These are phyloP conservation scores for Enhydra lutris DNA, from an alignment of 2,113 vertebrate species.

Conservation along the genomic window DNA sequence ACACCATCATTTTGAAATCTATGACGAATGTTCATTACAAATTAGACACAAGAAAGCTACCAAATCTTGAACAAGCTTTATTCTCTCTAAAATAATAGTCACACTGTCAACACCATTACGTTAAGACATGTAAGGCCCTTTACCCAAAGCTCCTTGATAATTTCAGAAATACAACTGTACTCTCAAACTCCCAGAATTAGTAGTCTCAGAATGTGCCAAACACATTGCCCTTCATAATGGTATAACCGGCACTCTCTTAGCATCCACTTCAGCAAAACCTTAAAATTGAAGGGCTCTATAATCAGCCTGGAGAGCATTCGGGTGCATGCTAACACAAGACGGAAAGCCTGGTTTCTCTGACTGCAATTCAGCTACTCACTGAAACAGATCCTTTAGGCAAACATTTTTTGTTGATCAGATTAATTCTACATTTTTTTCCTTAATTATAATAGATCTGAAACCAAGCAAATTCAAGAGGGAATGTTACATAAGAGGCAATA, in stretches of 20 bases:
- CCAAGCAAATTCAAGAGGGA: conserved; percentile 42
- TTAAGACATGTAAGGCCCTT: neutral
- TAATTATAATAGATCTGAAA: conserved; percentile 36
- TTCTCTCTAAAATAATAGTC: neutral
- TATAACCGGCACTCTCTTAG: neutral
- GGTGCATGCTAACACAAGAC: neutral
- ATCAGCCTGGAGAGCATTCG: neutral
- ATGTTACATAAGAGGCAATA: conserved; percentile 48
- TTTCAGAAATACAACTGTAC: neutral
- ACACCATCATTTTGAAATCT: neutral
- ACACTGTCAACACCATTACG: neutral
- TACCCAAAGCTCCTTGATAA: neutral
- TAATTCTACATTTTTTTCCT: conserved; percentile 29
- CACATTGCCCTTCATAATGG: neutral
- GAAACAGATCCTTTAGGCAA: conserved; percentile 31
- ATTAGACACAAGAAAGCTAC: conserved; percentile 21
- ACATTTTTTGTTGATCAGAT: conserved; percentile 48
- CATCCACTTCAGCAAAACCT: conserved; percentile 21
- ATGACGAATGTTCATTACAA: neutral
- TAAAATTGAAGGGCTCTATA: neutral
- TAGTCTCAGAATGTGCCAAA: neutral
- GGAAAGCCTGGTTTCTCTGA: neutral
- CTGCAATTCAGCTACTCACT: neutral
- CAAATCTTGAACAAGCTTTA: neutral
- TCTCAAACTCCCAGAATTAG: conserved; percentile 17